Evolutionary conservation across 1,140 invertebrate species (phyloP).

Genomic region (Macrobrachium nipponense): DNA sequence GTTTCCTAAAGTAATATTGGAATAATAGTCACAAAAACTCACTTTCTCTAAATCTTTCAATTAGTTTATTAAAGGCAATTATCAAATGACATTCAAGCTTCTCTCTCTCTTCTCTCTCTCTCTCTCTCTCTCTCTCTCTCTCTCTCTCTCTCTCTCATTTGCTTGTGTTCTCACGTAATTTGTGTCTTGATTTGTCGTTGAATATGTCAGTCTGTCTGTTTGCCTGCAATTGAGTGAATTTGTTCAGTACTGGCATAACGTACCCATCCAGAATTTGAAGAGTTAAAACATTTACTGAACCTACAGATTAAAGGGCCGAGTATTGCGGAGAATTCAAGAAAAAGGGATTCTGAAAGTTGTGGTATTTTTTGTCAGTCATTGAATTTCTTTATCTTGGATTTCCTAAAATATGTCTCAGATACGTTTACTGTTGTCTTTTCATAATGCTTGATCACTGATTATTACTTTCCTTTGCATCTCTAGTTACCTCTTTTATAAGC

Average conservation of each 20-base stretch:
- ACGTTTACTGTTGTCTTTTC: not conserved
- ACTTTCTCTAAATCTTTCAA: too few species aligned
- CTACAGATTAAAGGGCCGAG: too few species aligned
- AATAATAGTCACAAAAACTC: not conserved
- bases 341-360: too few species aligned
- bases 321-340: too few species aligned
- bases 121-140: conserved; percentile 32
- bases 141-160: conserved; percentile 5
- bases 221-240: too few species aligned
- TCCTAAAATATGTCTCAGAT: not conserved
- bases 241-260: too few species aligned
- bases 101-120: not conserved
- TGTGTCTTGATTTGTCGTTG: too few species aligned
- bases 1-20: not conserved
- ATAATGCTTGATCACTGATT: not conserved
- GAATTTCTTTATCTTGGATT: not conserved
- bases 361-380: not conserved
- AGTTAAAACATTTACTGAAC: too few species aligned
- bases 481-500: not conserved
- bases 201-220: too few species aligned
- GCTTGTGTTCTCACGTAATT: not conserved
- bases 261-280: too few species aligned
- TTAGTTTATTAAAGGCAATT: too few species aligned
- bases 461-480: not conserved
- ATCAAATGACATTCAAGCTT: not conserved